Evolutionary conservation across 2,888 invertebrate species (phyloP), one percentile per base, ranked within the genome.

Genomic region (Dolomedes plantarius): DNA sequence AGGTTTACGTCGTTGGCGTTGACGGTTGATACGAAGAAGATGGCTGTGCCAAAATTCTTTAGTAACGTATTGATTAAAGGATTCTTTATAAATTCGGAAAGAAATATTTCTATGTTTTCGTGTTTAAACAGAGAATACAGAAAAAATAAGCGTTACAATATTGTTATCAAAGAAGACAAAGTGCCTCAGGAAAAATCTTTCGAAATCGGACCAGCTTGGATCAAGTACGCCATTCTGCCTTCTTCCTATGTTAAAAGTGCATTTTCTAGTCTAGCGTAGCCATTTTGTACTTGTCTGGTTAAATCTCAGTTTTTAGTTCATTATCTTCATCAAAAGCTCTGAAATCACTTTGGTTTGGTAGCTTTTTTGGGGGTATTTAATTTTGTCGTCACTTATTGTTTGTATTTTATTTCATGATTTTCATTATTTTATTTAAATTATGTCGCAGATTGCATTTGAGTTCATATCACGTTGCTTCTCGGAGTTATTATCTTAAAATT

Each of bases 171-270:
- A 23, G 83, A 85, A 73, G 73, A 85, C 29, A 73, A 1, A 31
- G 77, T 85, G 13, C 83, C 83, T 41, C 83, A 85, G 67, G 83
- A 85, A 68, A 85, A 77, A 73, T 68, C 83, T 6, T 85, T 68
- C 72, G 77, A 77, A 46, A 72, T 85, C 50, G 83, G 67, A n/a
- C 83, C 83, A 28, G 65, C 83, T 36, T 85, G 83, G 83, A 67
- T 78, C 56, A 85, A 85, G 83, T 85, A 85, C 83, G 76, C 83
- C 77, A 73, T 85, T 76, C 72, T 39, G 31, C 69, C 41, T 69
- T 69, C 69, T 65, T 65, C 65, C 65, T 29, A 16, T 71, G 46
- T 81, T 81, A 36, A 71, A 28, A 71, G 62, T 46, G 32, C 71
- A 76, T 64, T 83, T 83, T 64, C 28, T 76, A 50, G 82, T 74